A percentile compares a stretch with the other conserved stretches of the same genome.
phyloP scores from a whole-genome alignment of 2,888 invertebrate genomes.

The Tachystola acroxantha region DNA sequence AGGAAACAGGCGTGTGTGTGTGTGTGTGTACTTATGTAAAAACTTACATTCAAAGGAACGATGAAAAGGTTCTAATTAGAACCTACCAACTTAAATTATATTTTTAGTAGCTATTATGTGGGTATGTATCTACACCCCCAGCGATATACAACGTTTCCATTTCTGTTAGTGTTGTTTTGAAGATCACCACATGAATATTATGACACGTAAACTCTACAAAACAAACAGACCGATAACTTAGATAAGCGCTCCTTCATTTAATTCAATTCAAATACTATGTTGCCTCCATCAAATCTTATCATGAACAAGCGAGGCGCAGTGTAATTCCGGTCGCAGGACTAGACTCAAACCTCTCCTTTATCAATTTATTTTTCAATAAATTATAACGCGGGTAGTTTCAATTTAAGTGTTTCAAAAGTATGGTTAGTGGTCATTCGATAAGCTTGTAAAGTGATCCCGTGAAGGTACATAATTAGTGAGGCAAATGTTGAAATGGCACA shows the following conservation, averaged over 20 bases:
- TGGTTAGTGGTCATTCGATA: not conserved
- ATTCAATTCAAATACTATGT: not conserved
- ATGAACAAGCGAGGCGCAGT: conserved; percentile 36
- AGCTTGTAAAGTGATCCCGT: not conserved
- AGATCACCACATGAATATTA: too few relatives aligned
- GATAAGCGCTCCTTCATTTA: conserved; percentile 51
- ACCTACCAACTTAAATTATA: too few relatives aligned
- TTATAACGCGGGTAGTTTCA: not conserved
- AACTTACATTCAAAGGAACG: too few relatives aligned
- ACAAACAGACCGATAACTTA: conserved; percentile 62
- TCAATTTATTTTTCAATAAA: not conserved
- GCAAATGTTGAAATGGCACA: conserved; percentile 51
- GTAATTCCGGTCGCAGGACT: conserved; percentile 19
- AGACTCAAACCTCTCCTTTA: not conserved
- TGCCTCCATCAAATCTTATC: conserved; percentile 62
- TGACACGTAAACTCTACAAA: conserved; percentile 36
- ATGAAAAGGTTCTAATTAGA: too few relatives aligned
- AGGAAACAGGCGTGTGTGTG: too few relatives aligned
- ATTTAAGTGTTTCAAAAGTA: not conserved
- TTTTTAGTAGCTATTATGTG: too few relatives aligned
- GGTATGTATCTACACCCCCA: too few relatives aligned
- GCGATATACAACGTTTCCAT: too few relatives aligned
- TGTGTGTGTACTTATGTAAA: too few relatives aligned
- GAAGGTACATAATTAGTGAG: not conserved
- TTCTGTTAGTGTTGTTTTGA: too few relatives aligned